Percentiles rank a stretch among this genome's conserved stretches.
phyloP scores from a whole-genome alignment of 1,140 invertebrate species.

The Hylyphantes graminicola region DNA sequence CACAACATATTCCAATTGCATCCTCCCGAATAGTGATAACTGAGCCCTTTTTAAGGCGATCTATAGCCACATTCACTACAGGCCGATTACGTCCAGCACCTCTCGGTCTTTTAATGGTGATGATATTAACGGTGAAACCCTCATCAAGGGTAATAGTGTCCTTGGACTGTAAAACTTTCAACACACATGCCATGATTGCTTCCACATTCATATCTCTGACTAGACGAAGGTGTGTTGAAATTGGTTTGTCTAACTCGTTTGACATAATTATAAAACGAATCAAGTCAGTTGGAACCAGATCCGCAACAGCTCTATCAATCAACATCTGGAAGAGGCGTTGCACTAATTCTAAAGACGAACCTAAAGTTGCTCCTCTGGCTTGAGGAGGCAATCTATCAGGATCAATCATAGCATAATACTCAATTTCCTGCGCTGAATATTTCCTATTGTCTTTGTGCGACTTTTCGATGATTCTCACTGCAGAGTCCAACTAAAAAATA shows the following conservation, averaged over 20 bases:
- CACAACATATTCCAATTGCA: not conserved
- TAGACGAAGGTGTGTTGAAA: not conserved
- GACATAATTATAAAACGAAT: constrained; percentile 5
- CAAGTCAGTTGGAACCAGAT: not conserved
- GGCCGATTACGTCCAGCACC: not conserved
- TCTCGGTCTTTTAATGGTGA: not conserved
- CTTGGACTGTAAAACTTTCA: constrained; percentile 16
- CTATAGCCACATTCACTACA: not conserved
- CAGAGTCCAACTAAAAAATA: not conserved
- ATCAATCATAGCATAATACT: not conserved
- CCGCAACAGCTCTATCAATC: not conserved
- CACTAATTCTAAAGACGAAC: not conserved
- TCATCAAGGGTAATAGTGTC: not conserved
- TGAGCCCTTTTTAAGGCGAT: not conserved
- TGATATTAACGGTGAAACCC: not conserved
- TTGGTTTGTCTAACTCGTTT: constrained; percentile 6
- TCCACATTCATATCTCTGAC: not conserved
- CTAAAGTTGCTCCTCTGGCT: not conserved
- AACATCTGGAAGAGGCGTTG: not conserved
- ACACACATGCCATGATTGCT: not conserved
- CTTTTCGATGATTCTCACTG: not conserved
- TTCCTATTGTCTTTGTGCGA: not conserved
- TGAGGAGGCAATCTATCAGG: not conserved
- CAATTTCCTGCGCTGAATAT: not conserved
- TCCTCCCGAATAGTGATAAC: not conserved